phyloP scores from a whole-genome alignment of 2,113 vertebrate species.

The Orthochromis indermauri region DNA sequence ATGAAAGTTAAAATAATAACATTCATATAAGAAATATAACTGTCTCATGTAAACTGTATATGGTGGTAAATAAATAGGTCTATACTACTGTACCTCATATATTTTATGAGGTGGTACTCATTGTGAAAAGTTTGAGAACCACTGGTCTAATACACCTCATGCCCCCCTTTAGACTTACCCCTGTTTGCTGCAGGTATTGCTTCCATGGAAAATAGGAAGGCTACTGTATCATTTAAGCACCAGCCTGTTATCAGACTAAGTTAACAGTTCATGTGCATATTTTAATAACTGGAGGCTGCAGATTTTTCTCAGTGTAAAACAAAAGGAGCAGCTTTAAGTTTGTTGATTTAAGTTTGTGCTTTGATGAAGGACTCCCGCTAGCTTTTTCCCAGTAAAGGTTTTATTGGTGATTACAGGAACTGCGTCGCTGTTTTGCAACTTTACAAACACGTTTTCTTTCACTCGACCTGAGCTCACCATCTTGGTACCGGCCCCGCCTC shows the following conservation, averaged over 20 bases:
- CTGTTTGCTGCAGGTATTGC: not conserved
- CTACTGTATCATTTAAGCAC: not conserved
- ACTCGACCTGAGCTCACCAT: rapidly evolving
- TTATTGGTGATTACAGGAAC: not conserved
- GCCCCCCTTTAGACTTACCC: not conserved
- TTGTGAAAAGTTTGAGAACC: not conserved
- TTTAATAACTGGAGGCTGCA: not conserved
- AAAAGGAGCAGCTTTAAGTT: not conserved
- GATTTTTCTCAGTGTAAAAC: not conserved
- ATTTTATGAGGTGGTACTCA: not conserved
- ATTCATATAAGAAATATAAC: not conserved
- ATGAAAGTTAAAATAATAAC: not conserved
- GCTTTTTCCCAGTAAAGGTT: not conserved
- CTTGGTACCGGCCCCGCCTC: not conserved
- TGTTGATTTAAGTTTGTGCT: not conserved
- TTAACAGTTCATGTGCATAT: not conserved
- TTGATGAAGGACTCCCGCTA: not conserved
- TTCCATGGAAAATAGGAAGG: not conserved
- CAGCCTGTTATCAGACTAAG: not conserved
- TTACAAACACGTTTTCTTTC: not conserved
- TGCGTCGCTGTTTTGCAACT: not conserved
- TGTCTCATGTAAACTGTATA: not conserved
- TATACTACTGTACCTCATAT: not conserved
- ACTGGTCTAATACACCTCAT: not conserved
- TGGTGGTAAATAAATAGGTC: not conserved